These are phyloP conservation scores for Luperina testacea DNA, from an alignment of 2,888 invertebrate genomes.

Conservation along the genomic window DNA sequence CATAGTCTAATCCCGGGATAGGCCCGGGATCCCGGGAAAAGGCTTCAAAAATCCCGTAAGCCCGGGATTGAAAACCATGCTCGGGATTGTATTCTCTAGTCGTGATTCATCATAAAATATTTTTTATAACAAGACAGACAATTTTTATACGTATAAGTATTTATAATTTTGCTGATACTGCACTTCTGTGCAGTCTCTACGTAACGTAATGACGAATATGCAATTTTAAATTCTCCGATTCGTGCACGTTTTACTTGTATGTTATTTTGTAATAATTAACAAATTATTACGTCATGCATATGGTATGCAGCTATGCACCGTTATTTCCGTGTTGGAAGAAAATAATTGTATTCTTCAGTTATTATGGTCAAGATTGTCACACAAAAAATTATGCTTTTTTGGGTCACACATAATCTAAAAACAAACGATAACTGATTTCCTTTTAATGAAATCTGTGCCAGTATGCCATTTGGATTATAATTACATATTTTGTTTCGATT, in stretches of 20 bases:
- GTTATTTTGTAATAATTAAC: slow-evolving; percentile 20
- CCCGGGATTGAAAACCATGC: too few relatives aligned
- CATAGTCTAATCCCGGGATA: too few relatives aligned
- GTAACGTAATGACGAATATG: slow-evolving; percentile 6
- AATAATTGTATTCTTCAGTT: neutral
- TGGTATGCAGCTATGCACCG: neutral
- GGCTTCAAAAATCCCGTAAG: too few relatives aligned
- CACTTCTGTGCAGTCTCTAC: slow-evolving; percentile 24
- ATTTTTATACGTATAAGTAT: neutral
- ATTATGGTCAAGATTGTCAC: too few relatives aligned
- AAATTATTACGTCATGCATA: slow-evolving; percentile 33
- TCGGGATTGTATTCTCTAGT: too few relatives aligned
- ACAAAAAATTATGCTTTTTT: neutral
- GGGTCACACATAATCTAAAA: neutral
- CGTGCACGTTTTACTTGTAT: neutral
- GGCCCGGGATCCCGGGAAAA: too few relatives aligned
- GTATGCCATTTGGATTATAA: slow-evolving; percentile 2
- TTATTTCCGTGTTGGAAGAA: slow-evolving; percentile 24
- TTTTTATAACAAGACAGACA: slow-evolving; percentile 8
- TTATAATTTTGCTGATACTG: slow-evolving; percentile 2
- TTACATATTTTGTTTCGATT: neutral
- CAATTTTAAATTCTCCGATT: slow-evolving; percentile 14
- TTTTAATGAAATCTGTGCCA: neutral
- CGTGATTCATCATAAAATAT: neutral
- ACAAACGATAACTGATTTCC: slow-evolving; percentile 7